Conservation (phyloP, 1,140 invertebrate genomes). For the Anastrepha ludens region DNA sequence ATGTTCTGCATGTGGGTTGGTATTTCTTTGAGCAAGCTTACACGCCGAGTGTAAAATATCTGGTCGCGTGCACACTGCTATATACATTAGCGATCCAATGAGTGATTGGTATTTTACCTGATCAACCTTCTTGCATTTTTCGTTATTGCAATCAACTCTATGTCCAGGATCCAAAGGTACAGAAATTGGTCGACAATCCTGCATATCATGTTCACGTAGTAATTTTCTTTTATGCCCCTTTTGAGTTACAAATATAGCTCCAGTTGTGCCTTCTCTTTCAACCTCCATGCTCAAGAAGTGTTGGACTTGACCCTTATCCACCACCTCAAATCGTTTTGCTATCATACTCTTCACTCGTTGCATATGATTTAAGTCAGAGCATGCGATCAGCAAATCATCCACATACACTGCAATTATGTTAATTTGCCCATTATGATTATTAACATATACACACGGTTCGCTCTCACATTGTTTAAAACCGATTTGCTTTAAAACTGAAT, state of each 20-base stretch:
- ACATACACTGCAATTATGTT: constrained; percentile 55
- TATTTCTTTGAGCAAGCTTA: constrained; percentile 37
- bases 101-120: constrained; percentile 39
- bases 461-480: constrained; percentile 49
- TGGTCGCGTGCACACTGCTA: constrained; percentile 46
- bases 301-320: constrained; percentile 59
- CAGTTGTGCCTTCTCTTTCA: constrained; percentile 56
- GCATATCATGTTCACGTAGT: constrained; percentile 34
- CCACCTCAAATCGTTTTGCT: constrained; percentile 63
- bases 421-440: constrained; percentile 57
- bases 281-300: constrained; percentile 69
- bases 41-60: constrained; percentile 47
- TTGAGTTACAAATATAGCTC: constrained; percentile 30
- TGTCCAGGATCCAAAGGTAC: constrained; percentile 27
- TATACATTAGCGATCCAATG: constrained; percentile 53
- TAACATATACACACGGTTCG: constrained; percentile 63
- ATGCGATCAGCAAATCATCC: constrained; percentile 31
- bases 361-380: constrained; percentile 30
- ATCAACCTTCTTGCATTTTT: constrained; percentile 32
- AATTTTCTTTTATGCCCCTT: constrained; percentile 57
- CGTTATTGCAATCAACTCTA: constrained; percentile 25
- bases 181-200: constrained; percentile 22
- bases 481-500: constrained; percentile 53
- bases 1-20: constrained; percentile 43
- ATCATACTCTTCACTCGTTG: constrained; percentile 10